Evolutionary conservation across 2,797 vertebrate species (phyloP), one percentile per base, ranked within the genome.

Genomic region (Steatocranus sp.): DNA sequence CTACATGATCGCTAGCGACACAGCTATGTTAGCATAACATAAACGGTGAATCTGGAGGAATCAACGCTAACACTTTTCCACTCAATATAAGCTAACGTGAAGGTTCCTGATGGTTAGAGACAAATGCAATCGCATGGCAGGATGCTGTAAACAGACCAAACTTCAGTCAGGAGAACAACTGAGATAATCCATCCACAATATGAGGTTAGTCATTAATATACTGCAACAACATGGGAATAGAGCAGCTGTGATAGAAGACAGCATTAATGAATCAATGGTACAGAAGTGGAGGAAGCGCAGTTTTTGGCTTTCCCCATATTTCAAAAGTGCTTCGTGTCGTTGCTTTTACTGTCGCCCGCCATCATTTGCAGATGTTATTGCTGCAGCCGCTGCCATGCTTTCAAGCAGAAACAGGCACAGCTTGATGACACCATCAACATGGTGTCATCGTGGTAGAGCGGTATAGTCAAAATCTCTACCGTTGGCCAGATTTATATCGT

Each of bases 101-200:
- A 0, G 4, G 46, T 0, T 48, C 0, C 43, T 2, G 15, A 0
- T 48, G 0, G 43, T 48, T 0, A 8, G 43, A 0, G 4, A 48
- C 46, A 48, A 48, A 48, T 48, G 46, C 0, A 48, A 0, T 9
- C 1, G 0, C 17, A 5, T 48, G 0, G 0, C 46, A 46, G 43
- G 43, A 18, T 48, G 17, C 46, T 48, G 2, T 18, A 48, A 1
- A 18, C 1, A 4, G 8, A 0, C 17, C 46, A 48, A 3, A 50
- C 49, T 11, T 50, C 49, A 50, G 49, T 11, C 49, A 50, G n/a
- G 49, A 50, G 49, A 11, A 50, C n/a, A 50, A 2, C 49, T 4
- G 49, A 38, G 11, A 11, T 38, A 3, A 49, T 49, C 0, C 48
- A 49, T 20, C 48, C 3, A 20, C 9, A 49, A 0, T 20, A 49